Evolutionary conservation across 2,113 vertebrate genomes (phyloP), one percentile per base, ranked within the genome.

Genomic region (Caloenas nicobarica): DNA sequence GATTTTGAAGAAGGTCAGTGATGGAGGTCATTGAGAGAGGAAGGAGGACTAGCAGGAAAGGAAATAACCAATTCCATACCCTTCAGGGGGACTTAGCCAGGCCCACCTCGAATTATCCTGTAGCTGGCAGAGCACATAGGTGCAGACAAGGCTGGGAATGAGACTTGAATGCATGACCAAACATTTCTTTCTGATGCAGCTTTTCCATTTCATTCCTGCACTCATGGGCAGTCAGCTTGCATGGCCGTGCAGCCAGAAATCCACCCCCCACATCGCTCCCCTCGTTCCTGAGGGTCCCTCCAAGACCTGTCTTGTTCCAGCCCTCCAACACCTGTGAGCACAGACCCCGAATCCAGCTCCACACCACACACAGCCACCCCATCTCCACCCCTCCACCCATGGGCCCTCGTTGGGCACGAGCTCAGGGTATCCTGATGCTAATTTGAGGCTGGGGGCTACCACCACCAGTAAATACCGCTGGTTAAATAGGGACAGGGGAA

Each of bases 311-410:
- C 48, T 64, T 42, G 9, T 54, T 76, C 53, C 3, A 1, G 7
- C 17, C 51, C 70, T 19, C 51, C 60, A 66, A 33, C 19, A 54
- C 1, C 0, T 2, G 11, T 50, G 42, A 72, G 62, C 74, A 54
- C 6, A 42, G 10, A n/a, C 36, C 28, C 9, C 1, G 81, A 70
- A 56, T 46, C 60, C 76, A 36, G 80, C 44, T 40, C 33, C 0
- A 0, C 6, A 3, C 40, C 10, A 13, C 40, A 22, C 1, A 0
- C 21, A 10, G 6, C 26, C 7, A 0, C 19, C 18, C 26, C 54
- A 7, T 31, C 29, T 29, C 81, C 16, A 10, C 36, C 57, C 9
- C 56, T 34, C 12, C 16, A 25, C 8, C 33, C 4, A 0, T 0
- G 1, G 50, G 9, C 33, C 22, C 36, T 61, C 8, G 0, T 1